Conservation (phyloP, 2,797 vertebrate species). For the Hoplostethus atlanticus region DNA sequence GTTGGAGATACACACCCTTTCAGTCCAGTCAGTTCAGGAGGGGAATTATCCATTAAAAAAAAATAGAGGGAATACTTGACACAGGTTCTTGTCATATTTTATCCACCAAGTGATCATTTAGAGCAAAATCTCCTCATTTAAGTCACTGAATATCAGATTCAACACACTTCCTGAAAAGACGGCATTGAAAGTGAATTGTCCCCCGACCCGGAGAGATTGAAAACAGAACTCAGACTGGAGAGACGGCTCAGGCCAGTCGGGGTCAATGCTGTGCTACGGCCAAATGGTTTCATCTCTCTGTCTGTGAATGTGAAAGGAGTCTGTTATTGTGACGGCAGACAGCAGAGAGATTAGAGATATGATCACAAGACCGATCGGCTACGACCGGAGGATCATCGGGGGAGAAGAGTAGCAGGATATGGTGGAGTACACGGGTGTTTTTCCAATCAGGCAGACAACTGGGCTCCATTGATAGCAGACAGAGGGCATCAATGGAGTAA, state of each 20-base stretch:
- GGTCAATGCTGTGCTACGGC: constrained; percentile 35
- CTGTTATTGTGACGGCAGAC: constrained; percentile 29
- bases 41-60: constrained; percentile 5
- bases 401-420: constrained; percentile 24
- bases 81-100: background rate
- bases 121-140: background rate
- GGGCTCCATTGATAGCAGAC: constrained; percentile 58
- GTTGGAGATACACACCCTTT: constrained; percentile 49
- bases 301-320: constrained; percentile 56
- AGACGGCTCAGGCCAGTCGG: constrained; percentile 34
- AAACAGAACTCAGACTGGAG: constrained; percentile 42
- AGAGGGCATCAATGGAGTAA: constrained; percentile 60
- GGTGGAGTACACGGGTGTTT: constrained; percentile 32
- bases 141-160: background rate
- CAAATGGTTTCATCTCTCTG: constrained; percentile 43
- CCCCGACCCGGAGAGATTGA: constrained; percentile 27
- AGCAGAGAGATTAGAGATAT: constrained; percentile 38
- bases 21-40: constrained; percentile 59
- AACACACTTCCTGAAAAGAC: constrained; percentile 52
- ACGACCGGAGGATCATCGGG: constrained; percentile 25
- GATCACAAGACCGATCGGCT: constrained; percentile 5
- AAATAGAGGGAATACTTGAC: background rate
- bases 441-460: constrained; percentile 51
- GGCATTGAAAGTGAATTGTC: constrained; percentile 42
- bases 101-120: background rate